Base-by-base conservation (phyloP, 2,888 invertebrate genomes). In the Trypoxylon attenuatum region DNA sequence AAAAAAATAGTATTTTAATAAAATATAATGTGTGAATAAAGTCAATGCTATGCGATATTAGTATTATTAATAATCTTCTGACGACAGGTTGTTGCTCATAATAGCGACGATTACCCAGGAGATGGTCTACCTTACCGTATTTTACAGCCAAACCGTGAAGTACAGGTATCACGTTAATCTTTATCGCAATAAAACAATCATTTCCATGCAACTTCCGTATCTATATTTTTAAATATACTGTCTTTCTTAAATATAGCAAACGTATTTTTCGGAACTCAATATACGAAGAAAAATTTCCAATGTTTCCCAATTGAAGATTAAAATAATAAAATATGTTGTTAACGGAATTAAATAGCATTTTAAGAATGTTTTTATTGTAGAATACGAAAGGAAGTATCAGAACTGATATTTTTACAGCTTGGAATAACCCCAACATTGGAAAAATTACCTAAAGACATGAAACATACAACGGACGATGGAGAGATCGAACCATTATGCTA, bases 31-130 rank as follows among this genome's bases (percentile, higher is more conserved):
- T 5, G 18, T 16, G 10, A 19, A 16, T 42, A 42, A 16, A 16
- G 8, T 16, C 10, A 6, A 22, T 16, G 18, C 8, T 2, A 46
- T 5, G 5, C 27, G 13, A 10, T 23, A 13, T 13, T 46, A 23
- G 25, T 15, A 2, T 10, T 8, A 10, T 13, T 33, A 33, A 41
- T 0, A n/a, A 41, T 15, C 33, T n/a, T 21, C 33, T 8, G 29
- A 41, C 54, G 53, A 16, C 16, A 86, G 86, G 65, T 83, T 1
- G 72, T 76, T 8, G 53, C 83, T 41, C 86, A 86, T 53, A 74
- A 78, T 52, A 71, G 78, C 25, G 38, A 66, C 41, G 82, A 82
- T 38, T 85, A 77, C 63, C 82, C 83, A 0, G 53, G 55, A 3
- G 29, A 53, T 1, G 75, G 79, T 33, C 15, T 50, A 3, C 10